phyloP scores from a whole-genome alignment of 2,888 invertebrate genomes.

The Callosobruchus maculatus region DNA sequence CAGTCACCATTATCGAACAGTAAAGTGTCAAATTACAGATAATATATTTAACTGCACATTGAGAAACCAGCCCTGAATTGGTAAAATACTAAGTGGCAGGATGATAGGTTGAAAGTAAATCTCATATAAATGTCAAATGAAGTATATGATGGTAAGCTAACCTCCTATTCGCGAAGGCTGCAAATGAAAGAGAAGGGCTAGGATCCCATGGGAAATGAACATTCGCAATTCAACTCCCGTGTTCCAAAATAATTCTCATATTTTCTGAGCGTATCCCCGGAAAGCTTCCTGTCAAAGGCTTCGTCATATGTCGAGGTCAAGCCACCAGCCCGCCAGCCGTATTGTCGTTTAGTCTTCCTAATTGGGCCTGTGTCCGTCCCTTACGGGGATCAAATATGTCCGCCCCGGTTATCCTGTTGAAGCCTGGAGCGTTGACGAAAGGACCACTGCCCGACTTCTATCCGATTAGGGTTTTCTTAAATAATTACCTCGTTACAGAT shows the following conservation, averaged over 20 bases:
- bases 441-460: slow-evolving; percentile 15
- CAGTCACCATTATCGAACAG: no score
- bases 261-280: neutral
- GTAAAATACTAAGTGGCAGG: no score
- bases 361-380: slow-evolving; percentile 16
- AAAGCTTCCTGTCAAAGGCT: neutral
- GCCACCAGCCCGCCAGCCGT: slow-evolving; percentile 10
- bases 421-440: slow-evolving; percentile 3
- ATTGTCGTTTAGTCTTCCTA: neutral
- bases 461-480: slow-evolving; percentile 21
- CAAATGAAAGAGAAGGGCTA: neutral
- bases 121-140: neutral
- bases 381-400: slow-evolving; percentile 30
- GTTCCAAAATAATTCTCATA: neutral
- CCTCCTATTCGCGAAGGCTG: neutral
- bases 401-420: slow-evolving; percentile 20
- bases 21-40: no score
- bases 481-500: slow-evolving; percentile 12
- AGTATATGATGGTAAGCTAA: neutral
- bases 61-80: no score
- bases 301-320: neutral
- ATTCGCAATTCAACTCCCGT: neutral
- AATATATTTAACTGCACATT: no score
- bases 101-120: no score
- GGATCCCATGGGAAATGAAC: neutral